phyloP scores from a whole-genome alignment of 2,888 invertebrate species.

The Cheilosia impressa region DNA sequence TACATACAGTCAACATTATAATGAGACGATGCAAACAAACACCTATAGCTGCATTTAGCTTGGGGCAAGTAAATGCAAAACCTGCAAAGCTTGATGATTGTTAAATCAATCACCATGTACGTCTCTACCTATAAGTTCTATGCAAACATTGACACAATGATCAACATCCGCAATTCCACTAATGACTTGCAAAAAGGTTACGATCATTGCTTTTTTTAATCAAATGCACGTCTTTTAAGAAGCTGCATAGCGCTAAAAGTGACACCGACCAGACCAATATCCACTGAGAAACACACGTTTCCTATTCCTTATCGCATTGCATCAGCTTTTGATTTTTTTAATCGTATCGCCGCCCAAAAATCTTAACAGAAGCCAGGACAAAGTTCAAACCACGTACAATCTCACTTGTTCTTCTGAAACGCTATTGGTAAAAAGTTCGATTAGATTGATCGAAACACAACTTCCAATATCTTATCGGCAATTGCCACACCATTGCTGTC shows the following conservation, averaged over 20 bases:
- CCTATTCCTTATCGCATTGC: neutral
- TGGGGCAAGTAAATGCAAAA: neutral
- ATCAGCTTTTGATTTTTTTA: neutral
- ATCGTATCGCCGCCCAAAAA: slow-evolving; percentile 12
- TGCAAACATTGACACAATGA: slow-evolving; percentile 46
- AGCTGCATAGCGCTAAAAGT: too few species aligned
- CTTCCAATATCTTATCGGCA: slow-evolving; percentile 58
- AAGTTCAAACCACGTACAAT: slow-evolving; percentile 25
- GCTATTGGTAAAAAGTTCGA: slow-evolving; percentile 11
- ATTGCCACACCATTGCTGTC: slow-evolving; percentile 14
- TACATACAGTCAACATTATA: neutral
- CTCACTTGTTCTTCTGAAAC: slow-evolving; percentile 12
- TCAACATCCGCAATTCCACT: slow-evolving; percentile 31
- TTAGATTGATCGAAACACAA: slow-evolving; percentile 44
- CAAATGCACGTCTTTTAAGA: neutral
- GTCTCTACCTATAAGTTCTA: slow-evolving; percentile 23
- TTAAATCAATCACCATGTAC: slow-evolving; percentile 6
- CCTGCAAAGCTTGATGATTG: slow-evolving; percentile 7
- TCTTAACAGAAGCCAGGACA: slow-evolving; percentile 17
- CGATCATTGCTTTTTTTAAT: neutral
- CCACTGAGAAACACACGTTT: too few species aligned
- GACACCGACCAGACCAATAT: too few species aligned
- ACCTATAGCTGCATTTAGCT: neutral
- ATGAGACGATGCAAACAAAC: neutral
- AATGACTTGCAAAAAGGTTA: slow-evolving; percentile 16